These are phyloP conservation scores for Otolemur garnettii DNA, from an alignment of 2,113 vertebrate species.

Conservation along the genomic window DNA sequence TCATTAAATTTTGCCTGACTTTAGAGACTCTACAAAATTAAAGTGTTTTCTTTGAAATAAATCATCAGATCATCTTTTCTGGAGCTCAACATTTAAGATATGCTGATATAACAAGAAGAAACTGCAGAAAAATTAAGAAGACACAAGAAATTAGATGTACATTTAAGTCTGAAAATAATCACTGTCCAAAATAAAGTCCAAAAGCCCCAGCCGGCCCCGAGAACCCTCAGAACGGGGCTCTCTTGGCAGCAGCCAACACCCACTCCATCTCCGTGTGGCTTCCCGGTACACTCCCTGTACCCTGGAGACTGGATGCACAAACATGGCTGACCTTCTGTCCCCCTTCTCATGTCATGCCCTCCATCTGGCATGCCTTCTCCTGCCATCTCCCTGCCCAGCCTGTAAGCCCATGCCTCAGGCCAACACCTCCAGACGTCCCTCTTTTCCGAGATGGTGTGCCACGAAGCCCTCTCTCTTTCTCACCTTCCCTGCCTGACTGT, in stretches of 20 bases:
- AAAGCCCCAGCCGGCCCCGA: background rate
- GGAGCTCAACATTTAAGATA: background rate
- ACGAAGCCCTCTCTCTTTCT: background rate
- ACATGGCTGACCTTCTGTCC: background rate
- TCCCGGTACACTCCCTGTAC: accelerated
- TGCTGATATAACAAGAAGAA: background rate
- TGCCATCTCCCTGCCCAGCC: background rate
- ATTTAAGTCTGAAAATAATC: background rate
- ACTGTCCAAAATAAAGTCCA: background rate
- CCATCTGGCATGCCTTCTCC: too few species aligned
- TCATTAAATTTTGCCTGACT: background rate
- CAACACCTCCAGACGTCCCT: accelerated
- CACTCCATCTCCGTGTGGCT: background rate
- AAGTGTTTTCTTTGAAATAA: conserved; percentile 13
- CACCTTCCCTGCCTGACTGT: too few species aligned
- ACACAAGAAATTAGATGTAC: background rate
- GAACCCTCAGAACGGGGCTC: background rate
- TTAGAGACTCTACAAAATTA: conserved; percentile 37
- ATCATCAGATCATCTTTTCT: background rate
- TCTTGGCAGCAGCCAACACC: accelerated
- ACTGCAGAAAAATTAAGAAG: background rate
- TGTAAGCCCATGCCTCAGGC: background rate
- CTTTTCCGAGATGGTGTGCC: background rate
- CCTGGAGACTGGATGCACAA: background rate
- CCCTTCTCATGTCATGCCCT: background rate